These are phyloP conservation scores for Coccyzus lansbergi DNA, from an alignment of 2,797 vertebrate genomes.

Conservation along the genomic window DNA sequence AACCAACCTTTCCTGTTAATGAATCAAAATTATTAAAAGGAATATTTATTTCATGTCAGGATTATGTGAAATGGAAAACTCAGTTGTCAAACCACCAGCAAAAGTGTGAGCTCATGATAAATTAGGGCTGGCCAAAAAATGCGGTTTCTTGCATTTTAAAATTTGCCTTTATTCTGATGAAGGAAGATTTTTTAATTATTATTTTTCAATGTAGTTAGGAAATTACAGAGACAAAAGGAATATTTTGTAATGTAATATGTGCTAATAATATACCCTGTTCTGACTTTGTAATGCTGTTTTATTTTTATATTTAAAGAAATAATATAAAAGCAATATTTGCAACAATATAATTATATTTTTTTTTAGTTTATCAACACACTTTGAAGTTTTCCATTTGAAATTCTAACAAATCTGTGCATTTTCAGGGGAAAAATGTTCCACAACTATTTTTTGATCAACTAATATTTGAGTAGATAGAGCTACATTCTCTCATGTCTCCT, in stretches of 20 bases:
- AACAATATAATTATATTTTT: not conserved
- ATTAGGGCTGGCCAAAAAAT: not conserved
- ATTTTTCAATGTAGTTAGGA: not conserved
- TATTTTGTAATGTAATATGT: not conserved
- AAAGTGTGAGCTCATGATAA: not conserved
- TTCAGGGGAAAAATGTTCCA: not conserved
- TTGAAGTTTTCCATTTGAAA: not conserved
- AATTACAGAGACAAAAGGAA: not conserved
- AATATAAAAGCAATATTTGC: not conserved
- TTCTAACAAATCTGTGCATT: not conserved
- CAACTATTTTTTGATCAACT: not conserved
- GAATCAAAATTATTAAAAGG: conserved; percentile 52
- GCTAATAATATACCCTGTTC: not conserved
- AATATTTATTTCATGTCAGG: conserved; percentile 45
- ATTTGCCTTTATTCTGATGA: not conserved
- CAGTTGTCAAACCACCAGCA: not conserved
- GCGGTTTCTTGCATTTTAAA: not conserved
- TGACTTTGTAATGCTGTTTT: not conserved
- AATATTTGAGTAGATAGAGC: not conserved
- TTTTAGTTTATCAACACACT: not conserved
- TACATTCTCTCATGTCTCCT: not conserved
- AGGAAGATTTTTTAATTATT: not conserved
- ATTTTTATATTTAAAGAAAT: not conserved
- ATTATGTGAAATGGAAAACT: not conserved
- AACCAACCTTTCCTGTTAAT: conserved; percentile 41